Evolutionary conservation across 2,888 invertebrate genomes (phyloP), one percentile per base, ranked within the genome.

Genomic region (Agrotis exclamationis): DNA sequence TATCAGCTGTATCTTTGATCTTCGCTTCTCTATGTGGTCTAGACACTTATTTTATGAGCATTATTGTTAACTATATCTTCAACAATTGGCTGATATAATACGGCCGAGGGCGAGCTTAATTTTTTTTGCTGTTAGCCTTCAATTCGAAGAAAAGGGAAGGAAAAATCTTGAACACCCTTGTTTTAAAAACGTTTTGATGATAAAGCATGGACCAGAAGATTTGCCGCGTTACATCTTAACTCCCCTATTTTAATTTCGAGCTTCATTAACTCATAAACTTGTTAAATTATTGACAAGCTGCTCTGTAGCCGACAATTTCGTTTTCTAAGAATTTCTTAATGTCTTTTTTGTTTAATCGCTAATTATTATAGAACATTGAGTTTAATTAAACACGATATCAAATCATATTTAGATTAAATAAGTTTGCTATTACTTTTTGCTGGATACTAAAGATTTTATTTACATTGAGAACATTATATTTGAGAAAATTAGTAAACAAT

Each of bases 221-320:
- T 72, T 58, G 53, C 60, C 33, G 28, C 47, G n/a, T 75, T 57
- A 62, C 56, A 57, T 70, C 63, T 63, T 50, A 28, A 56, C 63
- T 74, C 80, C 83, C 83, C 83, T 66, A 64, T 83, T 84, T 80
- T 80, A 83, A 84, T 84, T 84, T 83, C 80, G 77, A 70, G 77
- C 77, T 75, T 80, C 83, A 83, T 83, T 84, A 74, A 80, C 71
- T 74, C 80, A 71, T 80, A 80, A 82, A 83, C 68, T 83, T 82
- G 83, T 75, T 83, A 77, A 83, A 65, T 83, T 83, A 77, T 83
- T 80, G 72, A 72, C 58, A 64, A 60, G 70, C 68, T 74, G 39
- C 53, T 67, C 71, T 69, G 69, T 71, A 20, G 28, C 58, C 65
- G 72, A 56, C 70, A 76, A 76, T 68, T 75, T 79, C 57, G 53